Evolutionary conservation across 92 coral and sea anemone genomes (phyloP), one percentile per base, ranked within the genome.

Genomic region (Parazoanthus darwini): DNA sequence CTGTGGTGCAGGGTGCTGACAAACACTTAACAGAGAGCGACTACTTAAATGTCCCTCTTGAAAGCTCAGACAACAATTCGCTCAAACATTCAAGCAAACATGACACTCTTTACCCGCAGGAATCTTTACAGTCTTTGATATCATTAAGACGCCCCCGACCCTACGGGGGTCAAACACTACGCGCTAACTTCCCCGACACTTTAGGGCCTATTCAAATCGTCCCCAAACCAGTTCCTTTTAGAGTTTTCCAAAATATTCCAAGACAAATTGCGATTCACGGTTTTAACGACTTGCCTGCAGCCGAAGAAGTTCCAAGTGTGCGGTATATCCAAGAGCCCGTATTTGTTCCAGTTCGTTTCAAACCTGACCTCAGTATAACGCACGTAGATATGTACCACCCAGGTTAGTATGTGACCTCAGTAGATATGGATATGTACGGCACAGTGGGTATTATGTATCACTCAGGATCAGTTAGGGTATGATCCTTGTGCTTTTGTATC

Each of bases 321-420:
- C 91, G 90, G 71, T 43, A 66, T 36, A 82, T 94, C 42, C 90
- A 84, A 14, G 79, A 90, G 83, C 95, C 97, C 3, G 87, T 77
- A 35, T 92, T 92, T 44, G 80, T 94, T 25, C 95, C 97, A 72
- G 37, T 72, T 72, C 77, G 39, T 72, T 9, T 72, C 38, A 72
- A 72, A 72, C 77, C 77, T 72, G 77, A 25, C 77, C 20, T 25
- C 37, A 25, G 77, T 72, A 29, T 72, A 72, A 72, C 42, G 42
- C 77, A 72, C 39, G 42, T 29, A 42, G 77, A 72, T 33, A 72
- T 72, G 77, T 72, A 72, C 22, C 37, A 72, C 77, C 77, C 37
- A 72, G 77, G 77, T 72, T 25, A 72, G 77, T 72, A 25, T 9
- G 77, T 72, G 74, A 23, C 59, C 16, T 54, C 18, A 54, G 59